Percentiles rank a stretch among this genome's conserved stretches.
These are phyloP conservation scores for Takifugu ocellatus DNA, from an alignment of 2,797 vertebrate species.

Conservation along the genomic window DNA sequence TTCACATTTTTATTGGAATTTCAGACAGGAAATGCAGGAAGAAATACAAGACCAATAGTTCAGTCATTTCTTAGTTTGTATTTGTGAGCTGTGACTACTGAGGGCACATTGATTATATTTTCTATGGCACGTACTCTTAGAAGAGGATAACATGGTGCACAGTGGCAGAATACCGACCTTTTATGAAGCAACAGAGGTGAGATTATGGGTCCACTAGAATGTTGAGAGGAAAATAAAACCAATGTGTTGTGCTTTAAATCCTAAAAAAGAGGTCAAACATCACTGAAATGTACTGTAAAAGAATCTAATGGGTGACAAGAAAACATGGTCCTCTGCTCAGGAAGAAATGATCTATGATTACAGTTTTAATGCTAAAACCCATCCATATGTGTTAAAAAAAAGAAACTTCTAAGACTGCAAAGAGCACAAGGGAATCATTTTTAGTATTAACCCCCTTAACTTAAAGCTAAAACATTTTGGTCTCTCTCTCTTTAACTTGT, in stretches of 20 bases:
- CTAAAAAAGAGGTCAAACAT: slow-evolving; percentile 14
- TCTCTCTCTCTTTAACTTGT: no score
- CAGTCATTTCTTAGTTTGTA: slow-evolving; percentile 48
- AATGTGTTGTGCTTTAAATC: slow-evolving; percentile 37
- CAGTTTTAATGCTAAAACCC: neutral
- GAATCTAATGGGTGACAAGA: slow-evolving; percentile 2
- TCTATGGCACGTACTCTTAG: slow-evolving; percentile 53
- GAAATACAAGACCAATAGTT: slow-evolving; percentile 57
- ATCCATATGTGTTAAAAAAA: neutral
- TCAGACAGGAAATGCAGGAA: slow-evolving; percentile 63
- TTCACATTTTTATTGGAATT: slow-evolving; percentile 71
- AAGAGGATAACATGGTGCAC: slow-evolving; percentile 23
- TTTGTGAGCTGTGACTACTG: slow-evolving; percentile 26
- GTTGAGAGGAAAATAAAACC: slow-evolving; percentile 57
- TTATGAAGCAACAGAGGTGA: slow-evolving; percentile 29
- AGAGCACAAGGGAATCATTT: neutral
- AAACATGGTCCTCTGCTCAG: slow-evolving; percentile 20
- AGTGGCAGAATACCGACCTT: slow-evolving; percentile 21
- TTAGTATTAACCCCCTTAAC: neutral
- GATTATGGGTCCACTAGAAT: slow-evolving; percentile 53
- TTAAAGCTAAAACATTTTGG: no score
- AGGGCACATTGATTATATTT: slow-evolving; percentile 24
- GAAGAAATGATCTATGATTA: slow-evolving; percentile 5
- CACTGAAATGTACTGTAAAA: no score
- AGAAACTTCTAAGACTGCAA: neutral